Evolutionary conservation across 1,140 invertebrate species (phyloP), one percentile per base, ranked within the genome.

Genomic region (Chrysomallon squamiferum): DNA sequence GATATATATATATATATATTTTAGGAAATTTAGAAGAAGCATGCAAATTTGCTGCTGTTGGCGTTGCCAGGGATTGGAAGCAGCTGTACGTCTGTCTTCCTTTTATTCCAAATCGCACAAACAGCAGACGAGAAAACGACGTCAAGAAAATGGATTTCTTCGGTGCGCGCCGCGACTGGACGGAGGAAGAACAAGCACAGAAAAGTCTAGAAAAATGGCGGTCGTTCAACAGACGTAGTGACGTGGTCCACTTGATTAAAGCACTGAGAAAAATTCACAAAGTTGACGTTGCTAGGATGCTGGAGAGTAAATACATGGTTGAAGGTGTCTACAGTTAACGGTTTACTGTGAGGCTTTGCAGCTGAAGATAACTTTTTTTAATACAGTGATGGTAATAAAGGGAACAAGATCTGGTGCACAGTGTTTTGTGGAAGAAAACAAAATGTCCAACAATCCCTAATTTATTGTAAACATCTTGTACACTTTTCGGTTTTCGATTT

Each of bases 191-290:
- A 47, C 68, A 71, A 13, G 72, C 69, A 20, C 32, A 63, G 25
- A 59, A 64, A 2, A 60, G 62, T 50, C 33, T 74, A 6, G 69
- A 71, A 49, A 74, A 74, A 66, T 74, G 72, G 72, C 63, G 69
- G 13, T 25, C 45, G 9, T 74, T 74, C 47, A 71, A 74, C 45
- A 27, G 69, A 13, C 62, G 63, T 13, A 49, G 69, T 13, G 59
- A 68, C 41, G 52, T 74, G 41, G 56, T 35, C 4, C 72, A 74
- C 30, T 33, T 74, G 11, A 66, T 71, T 11, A 65, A 57, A 65
- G 60, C 68, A 49, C 56, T 73, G 38, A 29, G 66, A 33, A 68
- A 67, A 38, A 41, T 70, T 6, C 59, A 65, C 18, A 73, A 71
- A 61, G 62, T 68, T 9, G 72, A 73, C 9, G 22, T 73, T 15